These are phyloP conservation scores for Trialeurodes vaporariorum DNA, from an alignment of 1,140 invertebrate species.

Conservation along the genomic window DNA sequence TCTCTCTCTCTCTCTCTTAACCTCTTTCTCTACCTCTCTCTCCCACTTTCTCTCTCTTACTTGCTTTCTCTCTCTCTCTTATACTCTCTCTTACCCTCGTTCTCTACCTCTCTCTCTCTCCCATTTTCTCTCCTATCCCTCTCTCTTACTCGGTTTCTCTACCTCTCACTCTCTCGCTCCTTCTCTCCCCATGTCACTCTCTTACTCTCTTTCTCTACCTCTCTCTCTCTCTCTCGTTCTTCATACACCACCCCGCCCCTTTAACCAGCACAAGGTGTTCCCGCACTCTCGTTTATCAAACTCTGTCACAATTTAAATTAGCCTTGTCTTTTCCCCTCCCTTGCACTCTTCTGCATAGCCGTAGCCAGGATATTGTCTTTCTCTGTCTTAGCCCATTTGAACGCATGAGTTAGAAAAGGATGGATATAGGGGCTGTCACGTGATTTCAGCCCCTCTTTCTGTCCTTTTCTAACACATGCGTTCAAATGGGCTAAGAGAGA, in stretches of 20 bases:
- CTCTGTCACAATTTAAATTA: slow-evolving; percentile 1
- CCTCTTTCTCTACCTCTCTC: neutral
- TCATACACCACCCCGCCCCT: no score
- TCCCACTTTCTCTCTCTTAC: neutral
- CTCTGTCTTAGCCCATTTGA: no score
- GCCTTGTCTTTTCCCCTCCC: no score
- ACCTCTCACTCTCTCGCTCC: neutral
- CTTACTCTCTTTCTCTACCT: neutral
- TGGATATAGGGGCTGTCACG: no score
- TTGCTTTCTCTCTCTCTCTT: neutral
- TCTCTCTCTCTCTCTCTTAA: neutral
- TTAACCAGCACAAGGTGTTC: no score
- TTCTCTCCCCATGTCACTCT: neutral
- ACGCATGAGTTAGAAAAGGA: no score
- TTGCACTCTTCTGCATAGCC: no score
- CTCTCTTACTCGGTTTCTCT: neutral
- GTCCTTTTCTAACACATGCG: no score
- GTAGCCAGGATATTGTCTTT: no score
- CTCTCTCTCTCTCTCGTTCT: no score
- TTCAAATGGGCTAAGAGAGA: no score
- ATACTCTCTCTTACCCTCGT: neutral
- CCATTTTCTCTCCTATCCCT: neutral
- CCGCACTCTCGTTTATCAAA: neutral
- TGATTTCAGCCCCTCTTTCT: no score
- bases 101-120: neutral